Evolutionary conservation across 1,140 invertebrate species (phyloP), one percentile per base, ranked within the genome.

Genomic region (Heliconius eleuchia): DNA sequence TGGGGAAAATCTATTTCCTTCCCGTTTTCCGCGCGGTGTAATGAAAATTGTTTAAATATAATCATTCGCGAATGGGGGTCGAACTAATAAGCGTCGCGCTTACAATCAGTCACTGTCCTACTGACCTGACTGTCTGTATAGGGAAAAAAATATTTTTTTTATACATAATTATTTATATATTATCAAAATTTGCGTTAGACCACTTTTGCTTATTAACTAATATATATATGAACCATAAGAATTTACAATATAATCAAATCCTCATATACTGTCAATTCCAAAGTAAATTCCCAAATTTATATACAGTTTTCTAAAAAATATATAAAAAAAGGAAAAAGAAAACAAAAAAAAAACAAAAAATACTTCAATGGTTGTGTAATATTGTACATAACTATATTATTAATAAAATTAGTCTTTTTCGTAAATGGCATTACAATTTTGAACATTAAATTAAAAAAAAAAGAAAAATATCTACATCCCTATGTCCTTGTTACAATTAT

Each of bases 371-470:
- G 86, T 87, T 85, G 84, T 91, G 85, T 89, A 89, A 88, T 92
- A 87, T 89, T 83, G 77, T 85, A 85, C 84, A 86, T 80, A 80
- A 80, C 83, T 81, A 82, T 88, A 82, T 88, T 85, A 66, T 66
- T 66, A 86, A 88, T 88, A 89, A 92, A 88, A 92, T 92, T 92
- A 92, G 90, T 93, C 90, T 92, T 93, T 89, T 92, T 85, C 85
- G 81, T 87, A 88, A 88, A 93, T 93, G 91, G 91, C 91, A 93
- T 87, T 90, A 91, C 86, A 89, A 89, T 91, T 92, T 92, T 93
- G 90, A 93, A 93, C 89, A 93, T 92, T 93, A 90, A 87, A 89
- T 89, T 85, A 86, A 86, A 83, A 82, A 86, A 88, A 86, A 83
- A 84, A 80, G 79, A 80, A 74, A 80, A 77, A 80, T 86, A 89